Percentiles rank a stretch among this genome's conserved stretches.
Evolutionary conservation across 1,140 invertebrate genomes (phyloP).

Genomic region (Hycleus cichorii): DNA sequence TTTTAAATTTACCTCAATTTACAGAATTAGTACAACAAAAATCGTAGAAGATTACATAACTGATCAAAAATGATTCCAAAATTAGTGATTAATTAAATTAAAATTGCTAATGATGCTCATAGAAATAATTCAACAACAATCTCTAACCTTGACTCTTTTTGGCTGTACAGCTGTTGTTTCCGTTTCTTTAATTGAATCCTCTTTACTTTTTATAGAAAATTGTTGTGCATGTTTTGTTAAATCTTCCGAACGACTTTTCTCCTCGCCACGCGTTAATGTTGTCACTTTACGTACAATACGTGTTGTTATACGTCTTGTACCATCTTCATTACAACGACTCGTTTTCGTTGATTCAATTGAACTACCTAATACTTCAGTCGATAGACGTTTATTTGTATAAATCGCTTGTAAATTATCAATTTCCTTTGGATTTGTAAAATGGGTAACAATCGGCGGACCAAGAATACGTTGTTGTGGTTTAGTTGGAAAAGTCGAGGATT

Average conservation of each 20-base stretch:
- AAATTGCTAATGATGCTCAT: neutral
- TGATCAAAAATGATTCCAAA: neutral
- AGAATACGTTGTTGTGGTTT: conserved; percentile 27
- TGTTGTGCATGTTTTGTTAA: conserved; percentile 48
- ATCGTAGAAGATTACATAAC: neutral
- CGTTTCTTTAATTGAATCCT: conserved; percentile 44
- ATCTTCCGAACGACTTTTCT: conserved; percentile 66
- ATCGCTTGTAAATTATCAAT: conserved; percentile 56
- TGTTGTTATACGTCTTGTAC: conserved; percentile 72
- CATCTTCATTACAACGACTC: conserved; percentile 65
- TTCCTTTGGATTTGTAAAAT: conserved; percentile 26
- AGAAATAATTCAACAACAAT: conserved; percentile 2
- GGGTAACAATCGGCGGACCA: conserved; percentile 36
- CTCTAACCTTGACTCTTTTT: conserved; percentile 52
- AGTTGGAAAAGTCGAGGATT: conserved; percentile 43
- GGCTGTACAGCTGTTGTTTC: conserved; percentile 41
- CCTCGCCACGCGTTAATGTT: conserved; percentile 79
- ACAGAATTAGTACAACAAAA: too few relatives aligned
- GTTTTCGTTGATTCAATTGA: conserved; percentile 74
- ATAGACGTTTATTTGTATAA: conserved; percentile 71
- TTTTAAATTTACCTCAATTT: too few relatives aligned
- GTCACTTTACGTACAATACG: conserved; percentile 85
- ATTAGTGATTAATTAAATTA: neutral
- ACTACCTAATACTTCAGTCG: conserved; percentile 76
- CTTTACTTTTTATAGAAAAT: conserved; percentile 44